A percentile compares a stretch with the other conserved stretches of the same genome.
Conservation (phyloP, 2,888 invertebrate species). For the Gasteruption jaculator region DNA sequence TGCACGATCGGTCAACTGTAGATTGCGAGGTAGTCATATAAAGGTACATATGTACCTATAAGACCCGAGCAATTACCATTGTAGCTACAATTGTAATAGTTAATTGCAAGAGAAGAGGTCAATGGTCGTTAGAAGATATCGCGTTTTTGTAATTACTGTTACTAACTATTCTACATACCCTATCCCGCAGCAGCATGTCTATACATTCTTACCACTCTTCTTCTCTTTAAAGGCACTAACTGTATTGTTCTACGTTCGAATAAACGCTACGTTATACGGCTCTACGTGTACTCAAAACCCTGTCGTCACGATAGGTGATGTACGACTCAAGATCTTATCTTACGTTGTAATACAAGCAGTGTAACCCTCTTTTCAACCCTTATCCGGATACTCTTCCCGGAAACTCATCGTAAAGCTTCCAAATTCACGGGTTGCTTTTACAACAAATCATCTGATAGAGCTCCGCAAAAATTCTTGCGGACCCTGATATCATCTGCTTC, state of each 20-base stretch:
- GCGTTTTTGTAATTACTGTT: constrained; percentile 31
- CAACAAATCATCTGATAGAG: too few species aligned
- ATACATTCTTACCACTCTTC: not conserved
- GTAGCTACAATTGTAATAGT: constrained; percentile 20
- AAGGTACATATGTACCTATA: too few species aligned
- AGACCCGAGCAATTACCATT: constrained; percentile 10
- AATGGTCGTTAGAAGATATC: constrained; percentile 23
- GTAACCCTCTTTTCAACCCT: constrained; percentile 26
- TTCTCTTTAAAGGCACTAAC: too few species aligned
- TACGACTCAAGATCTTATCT: constrained; percentile 33
- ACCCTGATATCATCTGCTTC: too few species aligned
- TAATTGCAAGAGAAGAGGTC: constrained; percentile 23
- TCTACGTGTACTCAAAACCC: too few species aligned
- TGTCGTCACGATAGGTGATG: constrained; percentile 33
- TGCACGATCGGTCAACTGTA: too few species aligned
- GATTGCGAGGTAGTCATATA: too few species aligned
- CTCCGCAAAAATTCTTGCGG: too few species aligned
- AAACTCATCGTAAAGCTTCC: constrained; percentile 23
- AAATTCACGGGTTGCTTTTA: constrained; percentile 23
- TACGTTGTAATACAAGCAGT: constrained; percentile 28
- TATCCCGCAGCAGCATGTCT: constrained; percentile 12
- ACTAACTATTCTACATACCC: constrained; percentile 19
- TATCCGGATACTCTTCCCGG: constrained; percentile 24
- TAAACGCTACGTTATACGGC: too few species aligned
- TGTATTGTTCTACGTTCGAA: too few species aligned